phyloP scores from a whole-genome alignment of 1,140 invertebrate species.

The Agraylea sexmaculata region DNA sequence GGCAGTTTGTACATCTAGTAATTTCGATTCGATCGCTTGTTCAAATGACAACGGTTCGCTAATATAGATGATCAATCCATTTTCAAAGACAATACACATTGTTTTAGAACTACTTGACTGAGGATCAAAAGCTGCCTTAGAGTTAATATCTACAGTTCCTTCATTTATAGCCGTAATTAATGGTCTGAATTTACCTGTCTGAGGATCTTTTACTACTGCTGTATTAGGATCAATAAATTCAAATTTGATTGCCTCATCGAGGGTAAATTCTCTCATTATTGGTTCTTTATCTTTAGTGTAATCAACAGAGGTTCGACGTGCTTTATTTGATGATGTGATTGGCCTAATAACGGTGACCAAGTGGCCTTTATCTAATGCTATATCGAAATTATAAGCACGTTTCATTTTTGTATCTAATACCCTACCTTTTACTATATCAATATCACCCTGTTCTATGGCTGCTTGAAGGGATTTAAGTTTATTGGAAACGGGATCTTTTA shows the following conservation, averaged over 20 bases:
- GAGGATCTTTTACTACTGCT: conserved; percentile 66
- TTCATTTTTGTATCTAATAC: conserved; percentile 69
- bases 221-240: conserved; percentile 65
- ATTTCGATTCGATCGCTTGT: conserved; percentile 58
- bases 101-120: conserved; percentile 49
- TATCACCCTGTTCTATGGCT: conserved; percentile 68
- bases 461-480: conserved; percentile 57
- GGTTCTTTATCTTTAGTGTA: conserved; percentile 34
- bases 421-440: conserved; percentile 62
- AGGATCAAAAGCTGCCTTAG: conserved; percentile 53
- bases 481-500: conserved; percentile 64
- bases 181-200: conserved; percentile 58
- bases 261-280: conserved; percentile 51
- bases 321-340: conserved; percentile 47
- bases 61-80: conserved; percentile 56
- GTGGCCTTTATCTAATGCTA: conserved; percentile 59
- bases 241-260: conserved; percentile 67
- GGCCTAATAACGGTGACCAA: conserved; percentile 62
- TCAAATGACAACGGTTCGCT: conserved; percentile 64
- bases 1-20: conserved; percentile 58
- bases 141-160: conserved; percentile 53
- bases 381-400: conserved; percentile 56
- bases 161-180: conserved; percentile 58
- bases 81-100: conserved; percentile 61
- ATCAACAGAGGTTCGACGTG: conserved; percentile 39